Conservation (phyloP, 1,140 invertebrate genomes). For the Conus ventricosus region DNA sequence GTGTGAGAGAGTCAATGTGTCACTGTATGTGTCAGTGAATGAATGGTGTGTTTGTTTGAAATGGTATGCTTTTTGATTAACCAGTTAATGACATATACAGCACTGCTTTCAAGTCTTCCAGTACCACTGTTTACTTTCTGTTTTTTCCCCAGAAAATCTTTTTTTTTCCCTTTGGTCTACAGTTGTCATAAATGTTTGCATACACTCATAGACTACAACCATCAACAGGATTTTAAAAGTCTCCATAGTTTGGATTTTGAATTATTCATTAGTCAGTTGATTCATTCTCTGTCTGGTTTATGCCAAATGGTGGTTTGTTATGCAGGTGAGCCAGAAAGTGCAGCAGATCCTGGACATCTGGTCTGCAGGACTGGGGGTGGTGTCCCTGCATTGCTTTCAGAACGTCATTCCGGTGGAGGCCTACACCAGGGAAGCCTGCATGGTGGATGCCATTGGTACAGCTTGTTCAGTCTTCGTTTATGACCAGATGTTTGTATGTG, state of each 20-base stretch:
- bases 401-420: constrained; percentile 94
- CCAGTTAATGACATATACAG: too few relatives aligned
- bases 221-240: background rate
- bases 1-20: too few relatives aligned
- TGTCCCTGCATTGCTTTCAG: constrained; percentile 93
- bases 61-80: too few relatives aligned
- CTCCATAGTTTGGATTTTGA: background rate
- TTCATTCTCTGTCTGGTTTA: background rate
- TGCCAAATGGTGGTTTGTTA: constrained; percentile 29
- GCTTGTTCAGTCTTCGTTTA: background rate
- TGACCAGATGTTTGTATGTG: background rate
- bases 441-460: constrained; percentile 89
- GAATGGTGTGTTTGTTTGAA: background rate
- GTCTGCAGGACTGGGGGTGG: constrained; percentile 86
- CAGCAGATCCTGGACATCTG: constrained; percentile 91
- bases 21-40: background rate
- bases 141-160: too few relatives aligned
- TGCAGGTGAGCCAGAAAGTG: constrained; percentile 81
- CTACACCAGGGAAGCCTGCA: constrained; percentile 92
- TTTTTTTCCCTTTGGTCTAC: too few relatives aligned
- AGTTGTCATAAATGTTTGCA: too few relatives aligned
- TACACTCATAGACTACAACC: background rate
- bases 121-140: too few relatives aligned
- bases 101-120: too few relatives aligned
- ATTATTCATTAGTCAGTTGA: background rate